Conservation (phyloP, 2,797 vertebrate species). For the Sebastes iracundus region DNA sequence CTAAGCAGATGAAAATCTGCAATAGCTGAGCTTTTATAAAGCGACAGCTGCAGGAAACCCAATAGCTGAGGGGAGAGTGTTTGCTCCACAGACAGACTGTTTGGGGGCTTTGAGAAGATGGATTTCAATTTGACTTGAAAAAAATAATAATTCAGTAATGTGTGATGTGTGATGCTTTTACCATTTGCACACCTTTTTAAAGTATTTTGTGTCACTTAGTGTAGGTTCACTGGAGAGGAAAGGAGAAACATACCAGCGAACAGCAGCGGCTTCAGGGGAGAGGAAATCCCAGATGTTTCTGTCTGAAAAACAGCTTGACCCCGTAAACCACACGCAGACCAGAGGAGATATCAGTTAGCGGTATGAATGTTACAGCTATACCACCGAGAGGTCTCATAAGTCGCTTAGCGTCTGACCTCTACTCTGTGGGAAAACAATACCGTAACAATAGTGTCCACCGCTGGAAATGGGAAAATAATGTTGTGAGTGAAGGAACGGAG, state of each 20-base stretch:
- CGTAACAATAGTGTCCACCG: constrained; percentile 42
- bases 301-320: constrained; percentile 74
- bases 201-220: constrained; percentile 18
- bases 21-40: constrained; percentile 65
- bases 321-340: constrained; percentile 51
- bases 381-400: constrained; percentile 56
- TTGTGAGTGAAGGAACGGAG: constrained; percentile 7
- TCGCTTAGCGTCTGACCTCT: constrained; percentile 71
- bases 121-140: constrained; percentile 41
- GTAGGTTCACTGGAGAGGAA: constrained; percentile 23
- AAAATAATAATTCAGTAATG: neutral
- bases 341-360: constrained; percentile 45
- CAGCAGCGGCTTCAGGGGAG: constrained; percentile 47
- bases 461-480: constrained; percentile 38
- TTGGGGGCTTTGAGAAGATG: constrained; percentile 37
- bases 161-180: constrained; percentile 17
- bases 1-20: constrained; percentile 77
- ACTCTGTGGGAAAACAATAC: constrained; percentile 59
- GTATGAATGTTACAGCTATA: constrained; percentile 53
- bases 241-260: constrained; percentile 38
- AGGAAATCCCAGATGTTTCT: constrained; percentile 78
- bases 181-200: constrained; percentile 13
- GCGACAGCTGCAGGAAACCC: constrained; percentile 80
- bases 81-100: constrained; percentile 36
- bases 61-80: constrained; percentile 60